These are phyloP conservation scores for Etheostoma spectabile DNA, from an alignment of 2,113 vertebrate species.

Conservation along the genomic window DNA sequence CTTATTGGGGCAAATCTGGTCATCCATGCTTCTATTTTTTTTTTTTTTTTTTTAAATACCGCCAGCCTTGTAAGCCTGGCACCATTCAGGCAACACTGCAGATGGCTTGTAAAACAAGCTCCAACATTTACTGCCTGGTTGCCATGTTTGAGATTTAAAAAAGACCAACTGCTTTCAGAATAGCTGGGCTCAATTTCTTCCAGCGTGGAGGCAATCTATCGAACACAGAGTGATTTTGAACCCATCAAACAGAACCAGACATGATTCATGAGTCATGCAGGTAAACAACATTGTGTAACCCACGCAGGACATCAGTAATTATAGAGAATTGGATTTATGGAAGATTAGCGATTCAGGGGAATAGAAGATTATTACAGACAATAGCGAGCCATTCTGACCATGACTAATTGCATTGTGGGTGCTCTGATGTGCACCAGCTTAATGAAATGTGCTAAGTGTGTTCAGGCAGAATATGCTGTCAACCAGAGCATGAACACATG, in stretches of 20 bases:
- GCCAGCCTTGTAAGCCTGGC: slow-evolving; percentile 55
- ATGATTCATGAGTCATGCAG: slow-evolving; percentile 46
- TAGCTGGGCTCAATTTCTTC: slow-evolving; percentile 40
- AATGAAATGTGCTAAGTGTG: slow-evolving; percentile 71
- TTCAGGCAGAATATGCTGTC: slow-evolving; percentile 64
- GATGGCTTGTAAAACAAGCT: slow-evolving; percentile 65
- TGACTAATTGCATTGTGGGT: slow-evolving; percentile 69
- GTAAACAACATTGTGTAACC: slow-evolving; percentile 50
- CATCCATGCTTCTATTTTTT: slow-evolving; percentile 54
- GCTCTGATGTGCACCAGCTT: slow-evolving; percentile 71
- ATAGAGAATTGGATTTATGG: slow-evolving; percentile 50
- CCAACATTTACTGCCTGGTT: slow-evolving; percentile 58
- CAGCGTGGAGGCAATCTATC: slow-evolving; percentile 40
- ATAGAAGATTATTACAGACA: slow-evolving; percentile 50
- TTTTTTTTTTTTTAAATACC: slow-evolving; percentile 22
- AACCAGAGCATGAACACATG: slow-evolving; percentile 70
- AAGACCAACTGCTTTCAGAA: slow-evolving; percentile 52
- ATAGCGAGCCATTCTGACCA: slow-evolving; percentile 53
- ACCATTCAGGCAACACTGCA: slow-evolving; percentile 55
- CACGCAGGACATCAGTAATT: slow-evolving; percentile 35
- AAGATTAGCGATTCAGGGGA: slow-evolving; percentile 56
- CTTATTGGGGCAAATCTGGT: slow-evolving; percentile 52
- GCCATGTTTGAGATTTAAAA: slow-evolving; percentile 23
- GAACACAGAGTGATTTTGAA: slow-evolving; percentile 43
- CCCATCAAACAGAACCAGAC: slow-evolving; percentile 47